These are phyloP conservation scores for Amphipyra tragopoginis DNA, from an alignment of 2,888 invertebrate genomes.

Conservation along the genomic window DNA sequence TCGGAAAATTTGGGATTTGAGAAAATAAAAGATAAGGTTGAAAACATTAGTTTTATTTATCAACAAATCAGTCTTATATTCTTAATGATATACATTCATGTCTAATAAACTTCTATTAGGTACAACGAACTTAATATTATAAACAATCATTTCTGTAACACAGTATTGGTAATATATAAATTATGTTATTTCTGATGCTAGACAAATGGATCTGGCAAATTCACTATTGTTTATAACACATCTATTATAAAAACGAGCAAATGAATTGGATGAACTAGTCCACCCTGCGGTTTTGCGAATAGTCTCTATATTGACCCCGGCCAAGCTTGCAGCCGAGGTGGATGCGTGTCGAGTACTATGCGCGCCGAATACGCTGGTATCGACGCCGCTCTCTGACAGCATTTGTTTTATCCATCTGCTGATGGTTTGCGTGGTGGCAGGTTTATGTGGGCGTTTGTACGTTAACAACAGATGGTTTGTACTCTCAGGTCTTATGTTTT, in stretches of 20 bases:
- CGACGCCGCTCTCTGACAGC: constrained; percentile 1
- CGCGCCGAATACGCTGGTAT: neutral
- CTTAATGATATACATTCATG: no score
- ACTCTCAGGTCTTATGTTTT: constrained; percentile 1
- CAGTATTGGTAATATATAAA: no score
- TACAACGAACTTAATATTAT: no score
- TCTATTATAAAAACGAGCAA: neutral
- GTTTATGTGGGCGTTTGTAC: neutral
- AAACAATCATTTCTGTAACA: no score
- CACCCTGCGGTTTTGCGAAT: no score
- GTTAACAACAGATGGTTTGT: constrained; percentile 14
- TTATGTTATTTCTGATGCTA: no score
- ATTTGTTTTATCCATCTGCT: constrained; percentile 6
- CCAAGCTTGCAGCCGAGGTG: constrained; percentile 1
- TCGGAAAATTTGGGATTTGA: neutral
- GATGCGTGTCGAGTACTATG: constrained; percentile 3
- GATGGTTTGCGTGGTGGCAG: neutral
- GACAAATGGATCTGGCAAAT: no score
- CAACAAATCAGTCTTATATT: neutral
- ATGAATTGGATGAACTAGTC: neutral
- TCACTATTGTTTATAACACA: neutral
- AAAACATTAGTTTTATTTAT: neutral
- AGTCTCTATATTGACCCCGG: neutral
- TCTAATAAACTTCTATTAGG: no score
- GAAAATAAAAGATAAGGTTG: neutral